Evolutionary conservation across 2,888 invertebrate species (phyloP), one percentile per base, ranked within the genome.

Genomic region (Lutraria lutraria): DNA sequence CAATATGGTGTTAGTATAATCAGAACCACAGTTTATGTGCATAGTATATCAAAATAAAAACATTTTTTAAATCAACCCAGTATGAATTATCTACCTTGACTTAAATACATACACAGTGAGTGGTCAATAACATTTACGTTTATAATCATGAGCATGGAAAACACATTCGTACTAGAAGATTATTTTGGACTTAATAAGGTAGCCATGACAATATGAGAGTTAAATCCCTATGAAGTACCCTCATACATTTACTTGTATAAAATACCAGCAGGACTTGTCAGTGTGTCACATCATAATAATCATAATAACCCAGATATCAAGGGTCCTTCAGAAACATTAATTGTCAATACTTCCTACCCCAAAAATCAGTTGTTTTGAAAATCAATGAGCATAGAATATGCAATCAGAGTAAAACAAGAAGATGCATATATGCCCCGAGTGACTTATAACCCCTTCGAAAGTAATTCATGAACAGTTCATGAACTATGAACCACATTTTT

Each of bases 201-300:
- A 25, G 10, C 63, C 63, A 68, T 68, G 63, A 68, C 63, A 68
- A 68, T 68, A 68, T 25, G 12, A 25, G 63, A 68, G 12, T 25
- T 25, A 68, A 68, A 68, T 68, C 63, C 63, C 13, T 25, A 4
- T 63, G 21, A 68, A 68, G 63, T n/a, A 25, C 63, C 25, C 12
- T 68, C 63, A n/a, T 12, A 25, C 12, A 68, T 68, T 25, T 21
- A 68, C 63, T 68, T 25, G 8, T 1, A 68, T 68, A 68, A 68
- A 68, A 25, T 68, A 68, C 63, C 63, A 68, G 63, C 63, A 68
- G 63, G 63, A 68, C 63, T n/a, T 63, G 63, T 63, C 63, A 68
- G 63, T 25, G 13, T 68, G 10, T 12, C 63, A 25, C 63, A 68
- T 25, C n/a, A 25, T 68, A 6, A 25, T 68, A 68, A 68, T 68